phyloP scores from a whole-genome alignment of 2,113 vertebrate genomes.

The Xiphias gladius region DNA sequence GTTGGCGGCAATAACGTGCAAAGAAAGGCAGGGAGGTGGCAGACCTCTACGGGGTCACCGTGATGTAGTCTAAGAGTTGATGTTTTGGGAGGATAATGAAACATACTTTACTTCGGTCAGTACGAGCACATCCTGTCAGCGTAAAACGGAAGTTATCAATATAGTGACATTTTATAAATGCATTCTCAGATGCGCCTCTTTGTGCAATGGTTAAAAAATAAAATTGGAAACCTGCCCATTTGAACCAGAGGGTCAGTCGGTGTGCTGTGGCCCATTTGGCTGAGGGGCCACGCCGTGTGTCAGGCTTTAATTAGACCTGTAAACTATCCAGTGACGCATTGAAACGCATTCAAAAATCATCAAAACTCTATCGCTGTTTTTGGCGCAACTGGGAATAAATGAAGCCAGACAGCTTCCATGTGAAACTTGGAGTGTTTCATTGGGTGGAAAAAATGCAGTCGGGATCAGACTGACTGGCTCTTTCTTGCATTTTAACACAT shows the following conservation, averaged over 20 bases:
- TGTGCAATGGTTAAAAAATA: background rate
- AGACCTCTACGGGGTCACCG: too few species aligned
- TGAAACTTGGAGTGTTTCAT: slow-evolving; percentile 15
- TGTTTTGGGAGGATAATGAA: too few species aligned
- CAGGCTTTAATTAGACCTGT: slow-evolving; percentile 11
- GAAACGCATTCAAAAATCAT: background rate
- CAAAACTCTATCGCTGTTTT: background rate
- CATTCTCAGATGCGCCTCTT: background rate
- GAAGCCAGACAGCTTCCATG: background rate
- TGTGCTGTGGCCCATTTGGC: background rate
- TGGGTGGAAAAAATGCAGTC: background rate
- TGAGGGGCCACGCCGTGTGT: background rate
- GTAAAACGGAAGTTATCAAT: too few species aligned
- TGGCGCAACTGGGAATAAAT: background rate
- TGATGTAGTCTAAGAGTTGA: too few species aligned
- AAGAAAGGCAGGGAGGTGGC: too few species aligned
- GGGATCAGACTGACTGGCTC: background rate
- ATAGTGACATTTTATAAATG: background rate
- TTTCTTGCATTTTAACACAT: background rate
- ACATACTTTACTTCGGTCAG: too few species aligned
- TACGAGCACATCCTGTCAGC: too few species aligned
- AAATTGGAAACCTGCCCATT: background rate
- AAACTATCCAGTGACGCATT: background rate
- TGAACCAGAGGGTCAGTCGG: background rate
- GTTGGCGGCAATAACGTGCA: too few species aligned